Base-by-base conservation (phyloP, 2,888 invertebrate genomes). In the Parnassius orleans region DNA sequence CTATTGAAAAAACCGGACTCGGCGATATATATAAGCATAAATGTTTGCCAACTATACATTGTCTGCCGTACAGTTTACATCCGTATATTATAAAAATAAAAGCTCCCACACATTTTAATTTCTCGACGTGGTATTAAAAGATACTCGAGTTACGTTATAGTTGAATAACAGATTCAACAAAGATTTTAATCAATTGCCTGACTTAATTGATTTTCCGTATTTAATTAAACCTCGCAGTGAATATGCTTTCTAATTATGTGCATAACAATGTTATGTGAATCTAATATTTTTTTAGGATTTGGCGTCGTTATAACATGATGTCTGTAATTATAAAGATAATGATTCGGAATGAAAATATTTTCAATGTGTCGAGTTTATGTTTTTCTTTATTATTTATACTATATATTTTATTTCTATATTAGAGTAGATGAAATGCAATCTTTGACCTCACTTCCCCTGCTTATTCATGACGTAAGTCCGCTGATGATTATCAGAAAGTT, bases 201-300 rank as follows among this genome's bases (percentile, higher is more conserved):
- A 54, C 24, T 41, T 51, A 58, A 63, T 63, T 33, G 51, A 63
- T 51, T 63, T 54, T 54, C 62, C 58, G 51, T 58, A 46, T 41
- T 54, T 50, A 62, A 50, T 58, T 46, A 44, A 57, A 43, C 50
- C 24, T 11, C 42, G 9, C 24, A 12, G 24, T 47, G 43, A 42
- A 57, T 50, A 14, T 1, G 47, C 62, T 63, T 63, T 58, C 62
- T 63, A 55, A 33, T 57, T 24, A 46, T 11, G 11, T 19, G 53
- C 52, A 55, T n/a, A 54, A 60, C 19, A 60, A 54, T 50, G 19
- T 60, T 60, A 43, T 48, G 46, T n/a, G 33, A 46, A 61, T 47
- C 52, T 51, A 33, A 7, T 33, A 3, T 33, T 33, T 33, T 33
- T 33, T 24, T 5, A 24, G 7, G 33, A 33, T 33, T 33, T 33